A percentile compares a stretch with the other conserved stretches of the same genome.
Conservation (phyloP, 2,113 vertebrate species). For the Cynocephalus volans region DNA sequence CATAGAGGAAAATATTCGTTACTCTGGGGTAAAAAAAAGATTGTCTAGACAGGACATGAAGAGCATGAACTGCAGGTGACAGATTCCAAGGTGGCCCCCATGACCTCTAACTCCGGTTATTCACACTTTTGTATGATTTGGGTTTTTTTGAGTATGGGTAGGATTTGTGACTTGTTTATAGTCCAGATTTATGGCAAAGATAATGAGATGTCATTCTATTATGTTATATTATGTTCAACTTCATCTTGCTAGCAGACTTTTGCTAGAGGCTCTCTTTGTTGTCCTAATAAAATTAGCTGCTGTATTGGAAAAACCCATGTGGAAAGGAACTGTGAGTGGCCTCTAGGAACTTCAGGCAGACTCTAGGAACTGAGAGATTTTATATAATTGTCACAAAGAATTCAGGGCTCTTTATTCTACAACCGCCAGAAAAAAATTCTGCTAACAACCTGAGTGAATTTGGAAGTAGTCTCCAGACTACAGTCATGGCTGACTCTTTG, state of each 20-base stretch:
- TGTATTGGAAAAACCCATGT: background rate
- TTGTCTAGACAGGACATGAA: background rate
- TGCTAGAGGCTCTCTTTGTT: background rate
- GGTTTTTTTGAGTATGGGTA: background rate
- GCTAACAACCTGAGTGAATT: background rate
- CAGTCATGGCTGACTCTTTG: background rate
- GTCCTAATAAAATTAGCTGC: background rate
- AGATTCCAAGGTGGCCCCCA: background rate
- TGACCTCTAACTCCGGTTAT: background rate
- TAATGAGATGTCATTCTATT: background rate
- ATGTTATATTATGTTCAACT: background rate
- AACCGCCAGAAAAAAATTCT: background rate
- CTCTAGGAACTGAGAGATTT: background rate
- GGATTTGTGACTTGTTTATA: background rate
- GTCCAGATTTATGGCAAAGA: background rate
- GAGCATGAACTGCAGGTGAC: background rate
- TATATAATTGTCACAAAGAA: background rate
- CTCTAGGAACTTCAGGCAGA: background rate
- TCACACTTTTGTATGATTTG: background rate
- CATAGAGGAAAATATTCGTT: background rate
- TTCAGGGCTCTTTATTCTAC: background rate
- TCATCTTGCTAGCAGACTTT: background rate
- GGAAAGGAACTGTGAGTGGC: background rate
- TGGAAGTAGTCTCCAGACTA: background rate
- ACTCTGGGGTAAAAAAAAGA: background rate